A percentile compares a stretch with the other conserved stretches of the same genome.
phyloP scores from a whole-genome alignment of 2,888 invertebrate species.

The Acleris emargana region DNA sequence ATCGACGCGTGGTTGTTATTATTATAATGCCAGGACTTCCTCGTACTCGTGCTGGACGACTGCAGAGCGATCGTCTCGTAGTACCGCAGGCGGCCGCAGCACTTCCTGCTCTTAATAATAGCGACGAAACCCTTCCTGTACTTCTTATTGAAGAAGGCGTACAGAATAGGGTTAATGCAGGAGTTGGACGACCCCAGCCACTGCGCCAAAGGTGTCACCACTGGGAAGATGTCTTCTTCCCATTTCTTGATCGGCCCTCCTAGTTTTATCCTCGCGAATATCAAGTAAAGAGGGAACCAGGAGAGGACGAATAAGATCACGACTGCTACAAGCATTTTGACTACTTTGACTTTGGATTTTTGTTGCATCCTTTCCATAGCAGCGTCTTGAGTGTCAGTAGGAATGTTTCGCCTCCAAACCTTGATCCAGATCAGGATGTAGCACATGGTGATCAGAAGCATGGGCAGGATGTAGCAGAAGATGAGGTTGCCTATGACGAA shows the following conservation, averaged over 20 bases:
- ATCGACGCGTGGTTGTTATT: conserved; percentile 85
- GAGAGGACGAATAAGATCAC: conserved; percentile 96
- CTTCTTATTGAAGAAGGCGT: conserved; percentile 97
- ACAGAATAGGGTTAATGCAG: conserved; percentile 97
- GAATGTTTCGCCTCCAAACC: conserved; percentile 94
- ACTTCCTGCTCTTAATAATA: conserved; percentile 92
- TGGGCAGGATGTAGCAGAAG: conserved; percentile 95
- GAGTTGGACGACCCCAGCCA: conserved; percentile 97
- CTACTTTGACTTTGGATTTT: conserved; percentile 96
- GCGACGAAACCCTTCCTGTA: conserved; percentile 95
- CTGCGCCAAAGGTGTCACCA: conserved; percentile 94
- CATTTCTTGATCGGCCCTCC: conserved; percentile 89
- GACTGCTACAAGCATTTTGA: conserved; percentile 96
- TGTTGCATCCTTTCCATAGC: conserved; percentile 97
- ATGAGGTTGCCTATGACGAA: conserved; percentile 95
- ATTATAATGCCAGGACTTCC: conserved; percentile 93
- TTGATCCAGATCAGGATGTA: conserved; percentile 96
- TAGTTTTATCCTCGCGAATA: conserved; percentile 93
- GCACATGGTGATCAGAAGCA: conserved; percentile 95
- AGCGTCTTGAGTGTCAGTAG: conserved; percentile 95
- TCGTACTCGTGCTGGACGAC: conserved; percentile 92
- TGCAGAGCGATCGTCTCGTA: conserved; percentile 94
- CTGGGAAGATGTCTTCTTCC: conserved; percentile 91
- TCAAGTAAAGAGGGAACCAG: conserved; percentile 96
- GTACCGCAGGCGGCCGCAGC: conserved; percentile 92